phyloP scores from a whole-genome alignment of 2,888 invertebrate species.

The Plagodis dolabraria region DNA sequence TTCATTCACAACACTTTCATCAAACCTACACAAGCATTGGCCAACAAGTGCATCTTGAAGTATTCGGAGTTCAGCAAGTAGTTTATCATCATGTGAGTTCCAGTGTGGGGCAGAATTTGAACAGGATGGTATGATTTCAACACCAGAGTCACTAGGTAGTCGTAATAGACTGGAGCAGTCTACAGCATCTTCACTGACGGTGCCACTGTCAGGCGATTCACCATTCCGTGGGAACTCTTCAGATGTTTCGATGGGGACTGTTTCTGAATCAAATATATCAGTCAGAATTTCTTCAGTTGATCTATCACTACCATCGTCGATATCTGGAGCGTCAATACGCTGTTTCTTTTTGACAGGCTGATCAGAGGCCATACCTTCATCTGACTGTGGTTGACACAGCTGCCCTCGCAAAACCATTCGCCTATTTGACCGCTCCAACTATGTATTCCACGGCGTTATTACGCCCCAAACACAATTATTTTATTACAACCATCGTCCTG shows the following conservation, averaged over 20 bases:
- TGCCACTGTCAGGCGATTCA: conserved; percentile 80
- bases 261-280: conserved; percentile 72
- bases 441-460: conserved; percentile 31
- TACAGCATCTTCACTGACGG: conserved; percentile 80
- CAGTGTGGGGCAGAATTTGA: conserved; percentile 65
- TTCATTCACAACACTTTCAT: conserved; percentile 88
- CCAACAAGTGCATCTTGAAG: conserved; percentile 88
- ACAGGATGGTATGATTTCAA: conserved; percentile 73
- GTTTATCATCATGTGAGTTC: conserved; percentile 70
- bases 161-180: conserved; percentile 74
- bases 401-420: conserved; percentile 88
- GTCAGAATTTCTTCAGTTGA: conserved; percentile 80
- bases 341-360: conserved; percentile 94
- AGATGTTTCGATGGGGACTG: conserved; percentile 71
- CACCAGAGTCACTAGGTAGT: conserved; percentile 62
- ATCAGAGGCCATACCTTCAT: conserved; percentile 89
- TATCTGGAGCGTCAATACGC: conserved; percentile 87
- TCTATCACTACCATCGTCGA: conserved; percentile 82
- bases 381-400: conserved; percentile 79
- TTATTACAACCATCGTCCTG: conserved; percentile 60
- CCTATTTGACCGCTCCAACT: conserved; percentile 33
- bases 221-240: conserved; percentile 75
- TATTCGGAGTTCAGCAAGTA: conserved; percentile 81
- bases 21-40: conserved; percentile 91
- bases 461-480: conserved; percentile 44